Conservation (phyloP, 2,797 vertebrate genomes). For the Cuculus canorus region DNA sequence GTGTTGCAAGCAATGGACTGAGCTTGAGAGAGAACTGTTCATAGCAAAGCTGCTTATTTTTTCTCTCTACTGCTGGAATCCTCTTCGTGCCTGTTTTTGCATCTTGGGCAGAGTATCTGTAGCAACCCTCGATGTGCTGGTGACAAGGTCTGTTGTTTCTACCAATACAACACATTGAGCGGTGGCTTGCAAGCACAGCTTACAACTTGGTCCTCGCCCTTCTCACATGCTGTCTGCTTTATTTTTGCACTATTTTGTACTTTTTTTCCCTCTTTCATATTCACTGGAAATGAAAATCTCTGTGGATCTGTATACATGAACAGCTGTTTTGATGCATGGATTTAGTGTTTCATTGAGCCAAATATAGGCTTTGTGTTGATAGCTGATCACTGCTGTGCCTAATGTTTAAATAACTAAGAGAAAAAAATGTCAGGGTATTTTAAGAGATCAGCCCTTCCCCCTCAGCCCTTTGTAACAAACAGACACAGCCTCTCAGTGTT, state of each 20-base stretch:
- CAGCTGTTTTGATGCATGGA: slow-evolving; percentile 28
- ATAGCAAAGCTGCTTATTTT: slow-evolving; percentile 59
- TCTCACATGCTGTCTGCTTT: background rate
- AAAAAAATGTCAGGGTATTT: slow-evolving; percentile 48
- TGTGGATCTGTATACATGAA: background rate
- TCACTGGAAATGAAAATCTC: background rate
- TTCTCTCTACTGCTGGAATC: background rate
- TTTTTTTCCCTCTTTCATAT: background rate
- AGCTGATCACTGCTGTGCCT: background rate
- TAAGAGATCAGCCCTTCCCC: slow-evolving; percentile 33
- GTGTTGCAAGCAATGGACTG: background rate
- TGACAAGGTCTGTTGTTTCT: background rate
- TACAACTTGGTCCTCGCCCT: background rate
- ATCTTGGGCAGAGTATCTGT: background rate
- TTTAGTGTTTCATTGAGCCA: background rate
- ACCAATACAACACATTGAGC: background rate
- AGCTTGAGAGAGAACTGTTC: slow-evolving; percentile 17
- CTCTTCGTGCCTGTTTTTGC: background rate
- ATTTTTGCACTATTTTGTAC: background rate
- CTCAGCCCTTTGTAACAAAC: background rate
- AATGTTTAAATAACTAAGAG: slow-evolving; percentile 39
- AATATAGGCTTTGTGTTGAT: background rate
- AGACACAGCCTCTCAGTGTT: slow-evolving; percentile 42
- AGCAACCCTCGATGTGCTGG: background rate
- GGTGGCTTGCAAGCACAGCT: background rate